Evolutionary conservation across 2,888 invertebrate species (phyloP), one percentile per base, ranked within the genome.

Genomic region (Chymomyza procnemis): DNA sequence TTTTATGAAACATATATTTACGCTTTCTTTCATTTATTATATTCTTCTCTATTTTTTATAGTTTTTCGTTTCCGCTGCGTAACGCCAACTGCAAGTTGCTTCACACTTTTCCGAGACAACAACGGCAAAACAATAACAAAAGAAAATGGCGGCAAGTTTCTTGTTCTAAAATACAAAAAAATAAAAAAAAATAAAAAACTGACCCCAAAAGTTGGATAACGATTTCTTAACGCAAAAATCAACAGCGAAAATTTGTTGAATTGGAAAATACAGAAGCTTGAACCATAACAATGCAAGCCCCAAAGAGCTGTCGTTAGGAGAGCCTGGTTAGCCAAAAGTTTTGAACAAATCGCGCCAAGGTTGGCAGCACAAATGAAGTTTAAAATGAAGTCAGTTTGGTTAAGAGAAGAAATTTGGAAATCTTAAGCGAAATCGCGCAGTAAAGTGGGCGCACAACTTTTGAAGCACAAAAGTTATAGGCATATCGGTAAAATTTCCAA

Each of bases 81-180:
- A 67, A 64, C 70, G 63, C 68, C 71, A 75, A 73, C 70, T 65
- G 68, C 75, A 73, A 71, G 61, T 68, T 75, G 66, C 74, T 75
- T 80, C 78, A 71, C 79, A 80, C 77, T 80, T 73, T 75, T 70
- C 61, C 67, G n/a, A 67, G 73, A 67, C 75, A 75, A 77, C 6
- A 26, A 69, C 74, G 64, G 62, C 76, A 69, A 61, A 66, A 78
- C 69, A 68, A 79, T 79, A 79, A 77, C 73, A 64, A 46, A 60
- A 58, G 59, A 14, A 58, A 54, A 18, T 16, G 47, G 55, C 68
- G 63, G 56, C 66, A 41, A 56, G 61, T 64, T 61, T 54, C 71
- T 75, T n/a, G 16, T 75, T 79, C 75, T 75, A n/a, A n/a, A n/a
- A n/a, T 69, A 70, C 60, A 60, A 54, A 14, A 56, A 66, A 75